Base-by-base conservation (phyloP, 2,888 invertebrate species). In the Seira ritae region DNA sequence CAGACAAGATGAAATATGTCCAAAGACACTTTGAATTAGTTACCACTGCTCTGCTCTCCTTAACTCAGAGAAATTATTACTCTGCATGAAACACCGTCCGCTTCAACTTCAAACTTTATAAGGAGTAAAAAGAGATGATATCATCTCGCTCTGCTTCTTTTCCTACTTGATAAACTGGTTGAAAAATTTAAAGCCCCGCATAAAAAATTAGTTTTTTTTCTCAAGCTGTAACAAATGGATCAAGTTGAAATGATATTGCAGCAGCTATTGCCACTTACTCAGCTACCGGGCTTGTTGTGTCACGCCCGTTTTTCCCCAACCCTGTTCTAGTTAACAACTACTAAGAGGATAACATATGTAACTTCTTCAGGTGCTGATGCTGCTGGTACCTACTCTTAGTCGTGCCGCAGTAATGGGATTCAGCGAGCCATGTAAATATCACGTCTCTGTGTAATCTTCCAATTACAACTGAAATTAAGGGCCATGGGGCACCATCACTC, bases 401-500 rank as follows among this genome's bases (percentile, higher is more conserved):
- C 23, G 31, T 69, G 6, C n/a, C 23, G 10, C 17, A 42, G 37
- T 69, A 69, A 69, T 69, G 69, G 17, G 37, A 69, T 69, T 69
- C 69, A 69, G 24, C 67, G 67, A 67, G 17, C 67, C 67, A 67
- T 67, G 50, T 70, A 70, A 42, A 46, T 50, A 70, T 70, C 31
- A 70, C 50, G 19, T 50, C n/a, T 70, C 60, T 50, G 62, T 84
- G 83, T 87, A 87, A 86, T 86, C 85, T 84, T 85, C 84, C 85
- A 87, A 86, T 87, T 87, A 85, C 86, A 84, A 65, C 62, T 65
- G 55, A 72, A 79, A 86, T 86, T 81, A 84, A 74, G 72, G 73
- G 60, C 66, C 68, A 62, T 68, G 74, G 80, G 80, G 80, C 72
- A 62, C 71, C 77, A 71, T 73, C 73, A 68, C 62, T 80, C 70